Base-by-base conservation (phyloP, 1,140 invertebrate genomes). In the Drosophila watanabei region DNA sequence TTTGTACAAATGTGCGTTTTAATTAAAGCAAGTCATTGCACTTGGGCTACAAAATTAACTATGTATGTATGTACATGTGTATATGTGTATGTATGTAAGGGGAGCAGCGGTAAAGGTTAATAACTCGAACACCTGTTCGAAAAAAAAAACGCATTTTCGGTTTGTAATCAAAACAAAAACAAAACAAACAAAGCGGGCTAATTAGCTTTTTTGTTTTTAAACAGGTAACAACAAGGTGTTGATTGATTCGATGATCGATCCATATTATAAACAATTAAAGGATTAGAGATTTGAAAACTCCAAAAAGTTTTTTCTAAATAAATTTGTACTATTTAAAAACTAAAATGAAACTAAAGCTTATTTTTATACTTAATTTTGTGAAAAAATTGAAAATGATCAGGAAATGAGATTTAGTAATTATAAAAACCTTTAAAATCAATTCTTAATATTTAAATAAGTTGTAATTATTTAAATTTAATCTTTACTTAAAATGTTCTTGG, bases 21-120 rank as follows among this genome's bases (percentile, higher is more conserved):
- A 51, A 69, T 56, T 37, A 46, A 16, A 35, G 68, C 45, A 49
- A 54, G 71, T 75, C 71, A 56, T 57, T 76, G 73, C 52, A 66
- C 73, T 65, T 35, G 30, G 18, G 24, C 45, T 41, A 33, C 30
- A 52, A 52, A 52, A 52, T 52, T 13, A 32, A 32, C 4, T 18
- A 52, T 33, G 6, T 48, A 75, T n/a, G 18, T 18, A 52, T 33
- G 6, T 48, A 75, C 20, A 24, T 32, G n/a, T 5, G 37, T 49
- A n/a, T 5, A 30, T 49, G 51, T 11, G 8, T 24, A 30, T 32
- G 28, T 24, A 43, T n/a, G 32, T 18, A n/a, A 30, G 11, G 20
- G 24, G 20, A 24, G 41, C 39, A 41, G 61, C 20, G 14, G 20
- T 11, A 52, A 30, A 20, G 46, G 20, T 41, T 37, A 30, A 37